Evolutionary conservation across 2,888 invertebrate genomes (phyloP).

Genomic region (Lasioglossum figueresi): DNA sequence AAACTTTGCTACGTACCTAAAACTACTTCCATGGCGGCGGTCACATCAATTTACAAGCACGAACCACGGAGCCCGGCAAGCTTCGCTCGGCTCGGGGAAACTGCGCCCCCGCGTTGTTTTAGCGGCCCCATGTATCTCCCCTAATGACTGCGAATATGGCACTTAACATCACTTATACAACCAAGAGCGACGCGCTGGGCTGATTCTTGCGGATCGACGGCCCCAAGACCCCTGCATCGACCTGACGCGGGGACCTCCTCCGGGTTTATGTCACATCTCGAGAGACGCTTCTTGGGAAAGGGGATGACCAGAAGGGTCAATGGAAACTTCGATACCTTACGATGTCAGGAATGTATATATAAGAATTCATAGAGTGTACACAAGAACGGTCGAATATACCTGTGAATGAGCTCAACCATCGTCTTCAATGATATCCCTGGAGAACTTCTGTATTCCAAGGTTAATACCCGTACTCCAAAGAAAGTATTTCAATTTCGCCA

Average conservation of each 20-base stretch:
- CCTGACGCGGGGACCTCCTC: background rate
- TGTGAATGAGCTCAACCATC: background rate
- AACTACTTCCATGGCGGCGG: constrained; percentile 40
- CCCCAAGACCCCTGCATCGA: constrained; percentile 37
- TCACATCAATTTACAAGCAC: constrained; percentile 37
- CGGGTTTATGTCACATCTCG: background rate
- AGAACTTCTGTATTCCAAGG: background rate
- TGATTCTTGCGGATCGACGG: constrained; percentile 59
- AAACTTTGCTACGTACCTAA: constrained; percentile 47
- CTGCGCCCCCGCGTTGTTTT: constrained; percentile 50
- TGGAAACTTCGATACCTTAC: background rate
- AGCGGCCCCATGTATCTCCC: constrained; percentile 47
- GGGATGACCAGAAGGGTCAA: background rate
- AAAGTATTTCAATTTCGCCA: constrained; percentile 1
- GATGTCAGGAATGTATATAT: no score
- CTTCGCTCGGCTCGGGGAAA: constrained; percentile 6
- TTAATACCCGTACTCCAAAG: background rate
- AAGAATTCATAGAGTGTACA: background rate
- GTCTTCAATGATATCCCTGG: background rate
- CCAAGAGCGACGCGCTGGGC: constrained; percentile 22
- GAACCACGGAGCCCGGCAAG: constrained; percentile 7
- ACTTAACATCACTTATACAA: constrained; percentile 62
- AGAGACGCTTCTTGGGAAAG: background rate
- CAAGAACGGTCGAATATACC: background rate
- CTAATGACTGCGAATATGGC: constrained; percentile 52